These are phyloP conservation scores for Centropristis striata DNA, from an alignment of 2,113 vertebrate genomes.

Conservation along the genomic window DNA sequence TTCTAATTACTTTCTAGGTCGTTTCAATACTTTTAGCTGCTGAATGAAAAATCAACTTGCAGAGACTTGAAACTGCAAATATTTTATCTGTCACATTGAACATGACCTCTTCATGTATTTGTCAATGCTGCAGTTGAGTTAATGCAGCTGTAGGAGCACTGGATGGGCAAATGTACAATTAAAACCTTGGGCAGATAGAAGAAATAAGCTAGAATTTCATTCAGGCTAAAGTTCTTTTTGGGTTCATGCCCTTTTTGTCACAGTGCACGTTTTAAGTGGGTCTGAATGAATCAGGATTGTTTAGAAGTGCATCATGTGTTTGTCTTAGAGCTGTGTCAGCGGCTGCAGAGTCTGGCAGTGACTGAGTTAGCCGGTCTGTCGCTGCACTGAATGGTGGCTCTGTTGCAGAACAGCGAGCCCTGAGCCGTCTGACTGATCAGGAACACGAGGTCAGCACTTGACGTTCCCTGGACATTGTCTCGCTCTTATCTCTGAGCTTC, in stretches of 20 bases:
- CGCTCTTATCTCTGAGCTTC: conserved; percentile 23
- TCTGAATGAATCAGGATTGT: conserved; percentile 33
- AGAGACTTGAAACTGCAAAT: background rate
- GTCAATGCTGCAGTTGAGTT: background rate
- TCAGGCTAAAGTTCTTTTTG: background rate
- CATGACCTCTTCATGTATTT: background rate
- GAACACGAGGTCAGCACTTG: conserved; percentile 68
- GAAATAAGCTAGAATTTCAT: background rate
- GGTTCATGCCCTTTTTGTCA: conserved; percentile 6
- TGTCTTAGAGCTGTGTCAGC: conserved; percentile 36
- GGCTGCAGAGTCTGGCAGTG: background rate
- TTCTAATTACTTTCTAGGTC: background rate
- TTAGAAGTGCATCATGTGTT: conserved; percentile 51
- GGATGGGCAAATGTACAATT: background rate
- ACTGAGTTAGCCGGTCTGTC: conserved; percentile 2
- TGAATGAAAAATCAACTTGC: background rate
- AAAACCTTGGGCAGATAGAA: background rate
- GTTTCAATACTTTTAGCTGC: background rate
- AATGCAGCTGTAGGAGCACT: background rate
- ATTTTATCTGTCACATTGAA: background rate
- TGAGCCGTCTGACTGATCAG: conserved; percentile 59
- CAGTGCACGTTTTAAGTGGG: background rate
- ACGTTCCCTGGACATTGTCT: conserved; percentile 59
- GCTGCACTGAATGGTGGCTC: conserved; percentile 68
- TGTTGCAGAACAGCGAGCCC: conserved; percentile 59